phyloP scores from a whole-genome alignment of 2,797 vertebrate species.

The Picus viridis region DNA sequence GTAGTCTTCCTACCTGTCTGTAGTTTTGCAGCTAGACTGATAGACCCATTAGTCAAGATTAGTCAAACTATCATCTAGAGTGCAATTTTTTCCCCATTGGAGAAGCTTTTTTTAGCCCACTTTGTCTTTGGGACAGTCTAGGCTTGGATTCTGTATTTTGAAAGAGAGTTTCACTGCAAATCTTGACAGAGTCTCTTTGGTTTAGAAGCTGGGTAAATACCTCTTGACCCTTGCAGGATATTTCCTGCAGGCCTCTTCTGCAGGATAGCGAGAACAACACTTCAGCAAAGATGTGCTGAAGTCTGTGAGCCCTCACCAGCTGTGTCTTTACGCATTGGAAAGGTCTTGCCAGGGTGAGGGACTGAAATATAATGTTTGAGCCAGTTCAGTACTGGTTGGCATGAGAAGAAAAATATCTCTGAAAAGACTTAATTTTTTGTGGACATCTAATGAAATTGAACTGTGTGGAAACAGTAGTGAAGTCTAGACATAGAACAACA shows the following conservation, averaged over 20 bases:
- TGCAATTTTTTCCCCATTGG: background rate
- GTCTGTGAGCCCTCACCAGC: background rate
- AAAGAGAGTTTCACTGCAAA: background rate
- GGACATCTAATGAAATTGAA: background rate
- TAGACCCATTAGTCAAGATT: background rate
- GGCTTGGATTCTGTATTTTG: background rate
- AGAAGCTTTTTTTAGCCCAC: background rate
- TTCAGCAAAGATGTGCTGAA: accelerated
- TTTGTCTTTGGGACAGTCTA: background rate
- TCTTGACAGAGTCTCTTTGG: background rate
- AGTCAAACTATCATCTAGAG: background rate
- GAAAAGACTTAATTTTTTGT: background rate
- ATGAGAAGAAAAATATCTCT: background rate
- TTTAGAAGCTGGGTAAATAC: background rate
- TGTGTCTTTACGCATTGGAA: accelerated
- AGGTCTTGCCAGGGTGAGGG: background rate
- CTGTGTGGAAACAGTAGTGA: background rate
- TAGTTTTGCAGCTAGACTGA: background rate
- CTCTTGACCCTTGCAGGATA: background rate
- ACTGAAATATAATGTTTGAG: background rate
- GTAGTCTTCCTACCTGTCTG: background rate
- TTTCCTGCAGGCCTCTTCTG: background rate
- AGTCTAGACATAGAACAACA: background rate
- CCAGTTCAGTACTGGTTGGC: background rate
- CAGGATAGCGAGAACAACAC: background rate